Conservation (phyloP, 64 coral and sea anemone species). For the Actinia tenebrosa region DNA sequence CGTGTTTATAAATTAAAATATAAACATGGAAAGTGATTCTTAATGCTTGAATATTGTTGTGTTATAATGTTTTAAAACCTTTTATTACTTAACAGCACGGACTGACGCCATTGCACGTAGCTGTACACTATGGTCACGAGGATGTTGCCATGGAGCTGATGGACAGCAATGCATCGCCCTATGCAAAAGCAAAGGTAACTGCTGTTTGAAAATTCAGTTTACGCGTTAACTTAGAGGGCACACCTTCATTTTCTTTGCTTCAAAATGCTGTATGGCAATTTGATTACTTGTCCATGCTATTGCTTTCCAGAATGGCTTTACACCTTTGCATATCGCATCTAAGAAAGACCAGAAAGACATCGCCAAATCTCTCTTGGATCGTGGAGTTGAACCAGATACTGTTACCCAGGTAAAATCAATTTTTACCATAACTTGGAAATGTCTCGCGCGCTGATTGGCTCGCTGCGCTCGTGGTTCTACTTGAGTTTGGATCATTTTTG, state of each 20-base stretch:
- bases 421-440: too few species aligned
- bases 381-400: slow-evolving; percentile 85
- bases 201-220: neutral
- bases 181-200: slow-evolving; percentile 79
- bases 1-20: too few species aligned
- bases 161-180: slow-evolving; percentile 71
- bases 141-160: slow-evolving; percentile 80
- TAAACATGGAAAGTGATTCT: too few species aligned
- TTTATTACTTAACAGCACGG: slow-evolving; percentile 55
- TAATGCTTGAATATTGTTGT: too few species aligned
- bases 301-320: slow-evolving; percentile 87
- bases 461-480: too few species aligned
- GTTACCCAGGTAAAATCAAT: slow-evolving; percentile 53
- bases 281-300: neutral
- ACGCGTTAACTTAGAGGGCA: too few species aligned
- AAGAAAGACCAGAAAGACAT: slow-evolving; percentile 85
- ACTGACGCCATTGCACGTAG: slow-evolving; percentile 89
- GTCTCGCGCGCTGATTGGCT: too few species aligned
- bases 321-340: slow-evolving; percentile 91
- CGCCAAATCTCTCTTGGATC: slow-evolving; percentile 48
- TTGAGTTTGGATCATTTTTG: too few species aligned
- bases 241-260: too few species aligned
- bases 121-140: slow-evolving; percentile 85
- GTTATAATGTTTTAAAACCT: too few species aligned
- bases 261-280: too few species aligned